phyloP scores from a whole-genome alignment of 2,113 vertebrate species.

The Trinectes maculatus region DNA sequence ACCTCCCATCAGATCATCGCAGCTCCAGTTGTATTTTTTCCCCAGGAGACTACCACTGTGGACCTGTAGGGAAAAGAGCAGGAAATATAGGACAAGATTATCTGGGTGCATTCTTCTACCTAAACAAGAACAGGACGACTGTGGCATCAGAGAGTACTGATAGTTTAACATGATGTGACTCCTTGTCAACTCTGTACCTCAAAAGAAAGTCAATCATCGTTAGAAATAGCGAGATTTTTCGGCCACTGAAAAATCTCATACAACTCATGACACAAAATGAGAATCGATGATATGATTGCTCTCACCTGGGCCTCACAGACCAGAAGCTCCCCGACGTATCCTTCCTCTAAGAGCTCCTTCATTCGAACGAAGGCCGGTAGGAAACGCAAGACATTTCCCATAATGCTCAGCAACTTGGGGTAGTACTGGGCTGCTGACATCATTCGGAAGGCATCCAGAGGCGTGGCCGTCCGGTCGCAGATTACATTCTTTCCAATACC shows the following conservation, averaged over 20 bases:
- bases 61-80: constrained; percentile 80
- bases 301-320: constrained; percentile 91
- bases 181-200: neutral
- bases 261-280: neutral
- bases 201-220: neutral
- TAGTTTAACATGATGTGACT: too few species aligned
- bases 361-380: constrained; percentile 94
- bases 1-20: constrained; percentile 96
- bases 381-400: constrained; percentile 97
- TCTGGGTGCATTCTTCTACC: neutral
- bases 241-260: too few species aligned
- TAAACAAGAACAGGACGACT: neutral
- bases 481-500: constrained; percentile 99
- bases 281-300: neutral
- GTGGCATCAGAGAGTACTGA: neutral
- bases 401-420: constrained; percentile 98
- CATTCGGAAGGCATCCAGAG: constrained; percentile 96
- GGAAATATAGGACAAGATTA: neutral
- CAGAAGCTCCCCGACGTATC: constrained; percentile 93
- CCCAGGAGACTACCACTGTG: constrained; percentile 95
- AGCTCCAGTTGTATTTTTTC: constrained; percentile 99
- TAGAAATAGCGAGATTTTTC: neutral
- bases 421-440: constrained; percentile 98
- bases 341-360: constrained; percentile 96
- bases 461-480: constrained; percentile 95